These are phyloP conservation scores for Ochropleura plecta DNA, from an alignment of 2,888 invertebrate genomes.

Conservation along the genomic window DNA sequence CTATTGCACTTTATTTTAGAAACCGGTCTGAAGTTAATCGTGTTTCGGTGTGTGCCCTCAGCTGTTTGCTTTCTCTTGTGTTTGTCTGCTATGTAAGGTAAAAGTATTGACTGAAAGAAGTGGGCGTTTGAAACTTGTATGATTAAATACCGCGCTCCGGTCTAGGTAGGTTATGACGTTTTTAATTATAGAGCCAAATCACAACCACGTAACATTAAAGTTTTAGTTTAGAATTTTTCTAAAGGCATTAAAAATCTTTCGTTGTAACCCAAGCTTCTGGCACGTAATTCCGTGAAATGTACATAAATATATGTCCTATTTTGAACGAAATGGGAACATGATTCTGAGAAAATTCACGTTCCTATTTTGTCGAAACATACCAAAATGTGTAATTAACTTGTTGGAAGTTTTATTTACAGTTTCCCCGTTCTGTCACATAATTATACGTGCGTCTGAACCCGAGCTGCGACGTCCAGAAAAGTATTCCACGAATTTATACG, in stretches of 20 bases:
- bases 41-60: conserved; percentile 18
- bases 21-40: conserved; percentile 36
- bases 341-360: not conserved
- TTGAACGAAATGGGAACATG: not conserved
- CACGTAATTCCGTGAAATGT: conserved; percentile 2
- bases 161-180: not conserved
- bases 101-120: conserved; percentile 12
- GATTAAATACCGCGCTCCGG: not conserved
- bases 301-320: not conserved
- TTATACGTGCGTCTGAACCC: conserved; percentile 48
- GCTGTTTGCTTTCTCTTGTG: conserved; percentile 8
- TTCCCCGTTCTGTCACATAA: conserved; percentile 42
- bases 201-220: not conserved
- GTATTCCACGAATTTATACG: conserved; percentile 54
- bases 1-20: conserved; percentile 56
- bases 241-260: not conserved
- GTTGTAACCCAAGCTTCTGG: not conserved
- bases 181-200: not conserved
- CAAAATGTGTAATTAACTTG: conserved; percentile 48
- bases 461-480: conserved; percentile 36
- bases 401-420: conserved; percentile 55
- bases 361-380: conserved; percentile 23
- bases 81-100: conserved; percentile 22
- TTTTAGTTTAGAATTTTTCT: not conserved
- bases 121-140: not conserved